A percentile compares a stretch with the other conserved stretches of the same genome.
Evolutionary conservation across 2,888 invertebrate genomes (phyloP).

Genomic region (Sclerodermus sp.): DNA sequence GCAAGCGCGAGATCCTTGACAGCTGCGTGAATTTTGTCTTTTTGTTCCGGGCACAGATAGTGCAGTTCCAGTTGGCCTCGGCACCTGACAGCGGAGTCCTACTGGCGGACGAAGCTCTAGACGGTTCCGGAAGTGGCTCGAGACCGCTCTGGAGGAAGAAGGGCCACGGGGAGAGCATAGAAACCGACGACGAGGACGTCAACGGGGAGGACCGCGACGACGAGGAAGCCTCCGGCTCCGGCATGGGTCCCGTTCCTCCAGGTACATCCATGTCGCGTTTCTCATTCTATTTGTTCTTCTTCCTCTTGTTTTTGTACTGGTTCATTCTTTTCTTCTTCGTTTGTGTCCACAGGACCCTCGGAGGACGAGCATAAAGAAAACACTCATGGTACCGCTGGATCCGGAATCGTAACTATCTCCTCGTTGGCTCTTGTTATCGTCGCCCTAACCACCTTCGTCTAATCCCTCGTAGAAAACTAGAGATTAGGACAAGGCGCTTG

Average conservation of each 20-base stretch:
- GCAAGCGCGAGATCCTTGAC: no score
- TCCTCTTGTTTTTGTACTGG: no score
- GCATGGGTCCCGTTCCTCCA: constrained; percentile 39
- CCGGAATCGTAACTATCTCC: background rate
- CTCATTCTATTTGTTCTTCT: constrained; percentile 1
- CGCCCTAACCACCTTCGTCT: no score
- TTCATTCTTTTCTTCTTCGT: no score
- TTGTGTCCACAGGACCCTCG: background rate
- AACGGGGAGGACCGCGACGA: constrained; percentile 36
- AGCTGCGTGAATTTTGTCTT: no score
- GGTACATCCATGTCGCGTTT: constrained; percentile 21
- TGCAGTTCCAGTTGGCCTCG: constrained; percentile 50
- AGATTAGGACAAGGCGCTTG: no score
- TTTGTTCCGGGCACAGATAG: constrained; percentile 34
- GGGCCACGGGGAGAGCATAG: constrained; percentile 23
- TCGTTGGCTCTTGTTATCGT: no score
- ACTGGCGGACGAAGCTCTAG: constrained; percentile 50
- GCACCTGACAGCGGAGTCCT: constrained; percentile 47
- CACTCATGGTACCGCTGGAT: background rate
- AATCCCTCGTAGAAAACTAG: no score
- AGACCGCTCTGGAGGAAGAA: constrained; percentile 35
- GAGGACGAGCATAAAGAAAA: background rate
- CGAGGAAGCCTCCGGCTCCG: constrained; percentile 48
- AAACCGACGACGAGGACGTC: constrained; percentile 38
- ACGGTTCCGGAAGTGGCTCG: constrained; percentile 53